Evolutionary conservation across 2,797 vertebrate genomes (phyloP), one percentile per base, ranked within the genome.

Genomic region (Toxotes lorentzi): DNA sequence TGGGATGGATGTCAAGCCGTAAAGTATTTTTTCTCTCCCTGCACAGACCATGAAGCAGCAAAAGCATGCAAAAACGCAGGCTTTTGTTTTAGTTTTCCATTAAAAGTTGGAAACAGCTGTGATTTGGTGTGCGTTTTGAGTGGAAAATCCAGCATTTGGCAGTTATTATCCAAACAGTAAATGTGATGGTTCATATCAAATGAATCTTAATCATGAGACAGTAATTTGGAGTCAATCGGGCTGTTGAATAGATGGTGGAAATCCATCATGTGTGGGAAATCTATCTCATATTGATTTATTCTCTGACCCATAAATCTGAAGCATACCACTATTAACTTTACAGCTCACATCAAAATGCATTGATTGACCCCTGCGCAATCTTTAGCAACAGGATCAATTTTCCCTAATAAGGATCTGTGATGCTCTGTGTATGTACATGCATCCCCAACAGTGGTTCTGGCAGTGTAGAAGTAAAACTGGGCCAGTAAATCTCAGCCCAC

Each of bases 11-110:
- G 83, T 76, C 82, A 91, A 89, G 76, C 45, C 45, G 51, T 77
- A 70, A 73, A 77, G 82, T 82, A 79, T 87, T 92, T 88, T 92
- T 92, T 93, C 90, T 88, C 30, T 89, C 73, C 82, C 83, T 79
- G 77, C 86, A 66, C 79, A 85, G 76, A 88, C 87, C 81, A 86
- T 83, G 88, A 87, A 90, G 84, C 86, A 76, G 78, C 73, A 81
- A 85, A 88, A 88, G 58, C 82, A 88, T 76, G 78, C 75, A 64
- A 81, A 27, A 89, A 74, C 14, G n/a, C 17, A 56, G 56, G 50
- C 73, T 80, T 89, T 78, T 80, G 73, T 80, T 86, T 81, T 61
- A 41, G 60, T 67, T 78, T 79, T 51, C 68, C 27, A 48, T 71
- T 71, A 56, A 83, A 67, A 73, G 47, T 43, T 68, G 38, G 60